These are phyloP conservation scores for Eurystomus glaucurus DNA, from an alignment of 2,797 vertebrate genomes.

Conservation along the genomic window DNA sequence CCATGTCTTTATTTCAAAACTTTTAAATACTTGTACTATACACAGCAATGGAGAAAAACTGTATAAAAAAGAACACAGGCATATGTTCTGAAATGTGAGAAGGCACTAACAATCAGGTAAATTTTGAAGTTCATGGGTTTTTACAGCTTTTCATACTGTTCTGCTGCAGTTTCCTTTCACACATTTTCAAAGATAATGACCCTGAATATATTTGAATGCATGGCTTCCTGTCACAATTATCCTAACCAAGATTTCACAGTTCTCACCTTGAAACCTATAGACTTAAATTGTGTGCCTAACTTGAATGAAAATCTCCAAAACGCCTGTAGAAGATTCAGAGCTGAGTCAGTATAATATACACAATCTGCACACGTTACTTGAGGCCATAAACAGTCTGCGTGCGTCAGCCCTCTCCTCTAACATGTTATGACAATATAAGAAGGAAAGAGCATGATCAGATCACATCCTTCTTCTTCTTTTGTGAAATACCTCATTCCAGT, in stretches of 20 bases:
- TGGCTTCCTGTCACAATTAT: background rate
- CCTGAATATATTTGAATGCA: background rate
- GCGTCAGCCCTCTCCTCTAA: background rate
- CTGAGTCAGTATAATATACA: background rate
- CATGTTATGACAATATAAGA: background rate
- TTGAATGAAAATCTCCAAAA: background rate
- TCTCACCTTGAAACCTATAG: background rate
- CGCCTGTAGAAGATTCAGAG: background rate
- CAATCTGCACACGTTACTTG: background rate
- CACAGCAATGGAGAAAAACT: background rate
- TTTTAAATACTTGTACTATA: background rate
- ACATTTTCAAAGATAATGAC: background rate
- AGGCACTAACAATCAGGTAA: background rate
- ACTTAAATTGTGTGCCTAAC: background rate
- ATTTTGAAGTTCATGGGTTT: background rate
- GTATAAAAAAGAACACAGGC: background rate
- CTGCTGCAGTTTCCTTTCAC: background rate
- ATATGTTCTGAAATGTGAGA: background rate
- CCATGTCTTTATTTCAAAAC: background rate
- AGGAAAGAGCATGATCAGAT: background rate
- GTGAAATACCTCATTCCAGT: rapidly evolving
- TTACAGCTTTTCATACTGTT: background rate
- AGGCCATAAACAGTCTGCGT: background rate
- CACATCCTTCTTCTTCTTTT: background rate
- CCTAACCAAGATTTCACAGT: background rate